These are phyloP conservation scores for Netelia virgata DNA, from an alignment of 2,888 invertebrate genomes.

Conservation along the genomic window DNA sequence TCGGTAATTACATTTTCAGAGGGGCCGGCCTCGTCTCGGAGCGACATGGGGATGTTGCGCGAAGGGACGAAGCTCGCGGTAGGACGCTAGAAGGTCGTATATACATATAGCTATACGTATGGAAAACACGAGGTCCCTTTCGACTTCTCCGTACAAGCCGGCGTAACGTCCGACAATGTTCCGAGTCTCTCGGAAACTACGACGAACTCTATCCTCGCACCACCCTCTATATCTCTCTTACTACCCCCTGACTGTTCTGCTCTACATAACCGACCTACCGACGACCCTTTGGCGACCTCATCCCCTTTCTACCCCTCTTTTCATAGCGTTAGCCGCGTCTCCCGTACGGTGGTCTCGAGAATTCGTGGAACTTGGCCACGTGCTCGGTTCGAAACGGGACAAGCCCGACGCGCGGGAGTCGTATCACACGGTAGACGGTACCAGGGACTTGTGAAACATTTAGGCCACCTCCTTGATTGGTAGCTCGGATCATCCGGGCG, in stretches of 20 bases:
- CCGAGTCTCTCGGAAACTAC: slow-evolving; percentile 35
- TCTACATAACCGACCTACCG: neutral
- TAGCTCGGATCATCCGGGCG: slow-evolving; percentile 66
- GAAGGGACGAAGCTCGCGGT: neutral
- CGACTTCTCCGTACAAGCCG: slow-evolving; percentile 26
- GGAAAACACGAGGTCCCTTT: slow-evolving; percentile 17
- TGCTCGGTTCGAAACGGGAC: slow-evolving; percentile 24
- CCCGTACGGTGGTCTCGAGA: neutral
- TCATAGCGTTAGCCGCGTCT: neutral
- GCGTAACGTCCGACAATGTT: slow-evolving; percentile 48
- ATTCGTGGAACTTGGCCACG: slow-evolving; percentile 51
- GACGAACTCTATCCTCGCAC: neutral
- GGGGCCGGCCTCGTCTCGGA: slow-evolving; percentile 43
- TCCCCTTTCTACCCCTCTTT: neutral
- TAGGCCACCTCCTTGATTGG: slow-evolving; percentile 67
- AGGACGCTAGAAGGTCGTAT: slow-evolving; percentile 8
- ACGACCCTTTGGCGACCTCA: slow-evolving; percentile 2
- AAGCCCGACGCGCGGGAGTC: slow-evolving; percentile 25
- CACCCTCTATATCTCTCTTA: neutral
- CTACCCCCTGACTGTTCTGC: neutral
- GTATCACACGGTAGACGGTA: slow-evolving; percentile 43
- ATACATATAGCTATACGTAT: neutral
- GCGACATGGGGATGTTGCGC: slow-evolving; percentile 12
- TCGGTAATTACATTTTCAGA: slow-evolving; percentile 74
- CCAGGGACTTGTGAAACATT: slow-evolving; percentile 68